Evolutionary conservation across 2,888 invertebrate genomes (phyloP).

Genomic region (Alloscopus bannaensis): DNA sequence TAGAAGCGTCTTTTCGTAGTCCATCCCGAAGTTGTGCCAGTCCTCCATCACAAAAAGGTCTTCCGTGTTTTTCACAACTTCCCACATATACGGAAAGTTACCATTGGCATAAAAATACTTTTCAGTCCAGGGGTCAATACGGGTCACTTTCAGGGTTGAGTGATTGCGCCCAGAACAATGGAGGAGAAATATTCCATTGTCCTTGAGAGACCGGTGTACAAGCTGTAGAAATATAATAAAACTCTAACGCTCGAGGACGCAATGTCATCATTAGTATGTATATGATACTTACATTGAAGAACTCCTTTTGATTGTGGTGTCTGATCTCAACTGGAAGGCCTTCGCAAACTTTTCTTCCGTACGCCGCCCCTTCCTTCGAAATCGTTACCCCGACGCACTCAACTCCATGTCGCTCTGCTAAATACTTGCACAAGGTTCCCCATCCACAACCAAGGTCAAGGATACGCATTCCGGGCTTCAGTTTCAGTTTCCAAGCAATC

Average conservation of each 20-base stretch:
- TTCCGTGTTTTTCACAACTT: constrained; percentile 26
- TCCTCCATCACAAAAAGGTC: constrained; percentile 30
- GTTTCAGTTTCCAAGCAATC: constrained; percentile 53
- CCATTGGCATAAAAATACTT: constrained; percentile 39
- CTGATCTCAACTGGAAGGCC: constrained; percentile 49
- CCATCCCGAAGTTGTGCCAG: constrained; percentile 40
- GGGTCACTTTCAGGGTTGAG: no score
- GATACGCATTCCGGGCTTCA: constrained; percentile 63
- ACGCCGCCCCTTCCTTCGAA: constrained; percentile 51
- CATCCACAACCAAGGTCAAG: constrained; percentile 60
- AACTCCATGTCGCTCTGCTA: constrained; percentile 54
- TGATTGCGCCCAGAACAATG: constrained; percentile 60
- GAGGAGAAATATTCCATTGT: constrained; percentile 66
- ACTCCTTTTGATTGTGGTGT: no score
- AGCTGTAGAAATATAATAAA: no score
- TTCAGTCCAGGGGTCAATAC: neutral
- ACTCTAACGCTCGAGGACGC: no score
- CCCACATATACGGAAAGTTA: constrained; percentile 9
- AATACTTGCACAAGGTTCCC: constrained; percentile 51
- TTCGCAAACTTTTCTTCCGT: constrained; percentile 34
- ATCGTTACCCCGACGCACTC: constrained; percentile 58
- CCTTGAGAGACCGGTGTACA: constrained; percentile 51
- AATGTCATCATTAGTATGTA: no score
- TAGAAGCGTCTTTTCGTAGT: constrained; percentile 27
- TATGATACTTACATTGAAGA: no score